A percentile compares a stretch with the other conserved stretches of the same genome.
phyloP scores from a whole-genome alignment of 2,888 invertebrate species.

The Drosophila flavopinicola region DNA sequence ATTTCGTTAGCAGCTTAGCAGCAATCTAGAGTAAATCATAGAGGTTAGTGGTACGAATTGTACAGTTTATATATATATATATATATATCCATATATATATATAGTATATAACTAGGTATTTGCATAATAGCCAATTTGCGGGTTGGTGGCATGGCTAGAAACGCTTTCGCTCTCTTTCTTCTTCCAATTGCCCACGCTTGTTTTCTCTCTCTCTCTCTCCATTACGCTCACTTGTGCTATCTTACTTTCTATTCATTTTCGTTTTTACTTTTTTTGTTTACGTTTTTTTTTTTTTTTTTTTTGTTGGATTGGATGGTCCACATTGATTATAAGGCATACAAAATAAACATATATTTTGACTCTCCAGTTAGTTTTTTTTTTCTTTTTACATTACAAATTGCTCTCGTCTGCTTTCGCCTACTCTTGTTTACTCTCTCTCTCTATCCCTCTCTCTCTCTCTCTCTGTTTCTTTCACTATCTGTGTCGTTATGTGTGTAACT shows the following conservation, averaged over 20 bases:
- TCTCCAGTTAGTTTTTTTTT: constrained; percentile 12
- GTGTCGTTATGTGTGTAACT: too few relatives aligned
- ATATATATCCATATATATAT: constrained; percentile 12
- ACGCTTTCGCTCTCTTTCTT: background rate
- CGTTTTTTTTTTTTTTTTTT: constrained; percentile 4
- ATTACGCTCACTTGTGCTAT: background rate
- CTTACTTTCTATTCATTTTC: background rate
- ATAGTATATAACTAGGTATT: constrained; percentile 16
- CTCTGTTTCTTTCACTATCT: constrained; percentile 1
- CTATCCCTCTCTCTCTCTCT: constrained; percentile 6
- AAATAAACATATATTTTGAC: constrained; percentile 47
- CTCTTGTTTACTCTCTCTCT: constrained; percentile 2
- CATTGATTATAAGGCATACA: constrained; percentile 52
- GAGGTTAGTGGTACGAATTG: constrained; percentile 27
- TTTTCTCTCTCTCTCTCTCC: constrained; percentile 1
- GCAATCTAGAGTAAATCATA: constrained; percentile 18
- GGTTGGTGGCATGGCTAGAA: constrained; percentile 24
- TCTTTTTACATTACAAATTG: constrained; percentile 3
- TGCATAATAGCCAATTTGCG: constrained; percentile 23
- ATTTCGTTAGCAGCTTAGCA: constrained; percentile 30
- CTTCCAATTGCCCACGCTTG: constrained; percentile 10
- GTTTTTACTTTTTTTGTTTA: background rate
- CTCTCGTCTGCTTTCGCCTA: constrained; percentile 8
- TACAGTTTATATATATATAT: constrained; percentile 10
- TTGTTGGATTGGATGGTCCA: constrained; percentile 45